Evolutionary conservation across 1,140 invertebrate species (phyloP), one percentile per base, ranked within the genome.

Genomic region (Bombus sibiricus): DNA sequence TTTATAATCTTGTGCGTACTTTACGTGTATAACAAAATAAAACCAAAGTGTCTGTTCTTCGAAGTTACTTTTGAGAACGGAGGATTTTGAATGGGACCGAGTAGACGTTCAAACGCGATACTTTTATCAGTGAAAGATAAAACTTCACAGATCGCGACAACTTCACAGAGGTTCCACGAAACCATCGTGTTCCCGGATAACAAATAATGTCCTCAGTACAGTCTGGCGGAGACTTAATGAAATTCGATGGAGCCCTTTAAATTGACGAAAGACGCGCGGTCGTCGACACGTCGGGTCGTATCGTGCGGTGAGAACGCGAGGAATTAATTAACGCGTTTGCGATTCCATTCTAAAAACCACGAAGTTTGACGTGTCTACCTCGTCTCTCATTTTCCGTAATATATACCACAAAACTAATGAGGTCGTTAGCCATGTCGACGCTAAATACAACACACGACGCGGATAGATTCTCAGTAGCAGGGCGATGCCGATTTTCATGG

Each of bases 341-440:
- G 39, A 74, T 81, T 43, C 47, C 71, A 37, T 81, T 81, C 75
- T 69, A 57, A 41, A 28, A 34, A 72, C 3, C 43, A 73, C 8
- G 1, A n/a, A 25, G n/a, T 53, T 73, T 28, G 71, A 39, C 15
- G 18, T 47, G 47, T 64, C 59, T 62, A 9, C 32, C 13, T 28
- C 66, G 25, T 59, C 15, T n/a, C 59, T 22, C 69, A 25, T 62
- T 64, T 66, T 41, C 68, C 39, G 28, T 28, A 41, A 22, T 25
- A 85, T 85, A 57, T 34, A 34, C 69, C 57, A 81, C 78, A 73
- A 82, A 86, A 86, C 80, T 86, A 86, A 86, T 73, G 84, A 86
- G 84, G 66, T 82, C 80, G 84, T 86, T 86, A 86, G 80, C 72
- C 71, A 47, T 34, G 47, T 37, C 71, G 47, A 47, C 68, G 47